phyloP scores from a whole-genome alignment of 2,797 vertebrate genomes.

The Carduelis carduelis region DNA sequence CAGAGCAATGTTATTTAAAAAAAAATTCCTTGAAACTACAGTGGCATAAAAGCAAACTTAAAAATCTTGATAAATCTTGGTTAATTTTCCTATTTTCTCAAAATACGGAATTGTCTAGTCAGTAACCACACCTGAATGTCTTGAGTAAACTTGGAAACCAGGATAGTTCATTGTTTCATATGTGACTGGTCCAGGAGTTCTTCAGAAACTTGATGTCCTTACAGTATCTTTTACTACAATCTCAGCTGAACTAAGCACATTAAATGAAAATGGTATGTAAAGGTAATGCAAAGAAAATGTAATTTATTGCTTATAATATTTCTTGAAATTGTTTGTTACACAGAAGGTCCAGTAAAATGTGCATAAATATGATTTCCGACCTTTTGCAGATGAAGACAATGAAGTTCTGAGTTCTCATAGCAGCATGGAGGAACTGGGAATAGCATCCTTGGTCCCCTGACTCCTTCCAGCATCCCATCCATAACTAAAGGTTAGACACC shows the following conservation, averaged over 20 bases:
- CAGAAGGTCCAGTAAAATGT: background rate
- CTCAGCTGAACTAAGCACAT: background rate
- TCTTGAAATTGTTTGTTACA: background rate
- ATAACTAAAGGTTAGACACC: background rate
- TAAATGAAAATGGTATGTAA: background rate
- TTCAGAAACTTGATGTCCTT: background rate
- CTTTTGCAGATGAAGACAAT: conserved; percentile 2
- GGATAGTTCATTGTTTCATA: background rate
- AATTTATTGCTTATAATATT: background rate
- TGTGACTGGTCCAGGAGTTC: background rate
- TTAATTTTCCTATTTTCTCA: background rate
- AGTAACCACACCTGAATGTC: background rate
- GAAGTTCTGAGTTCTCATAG: background rate
- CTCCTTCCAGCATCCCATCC: background rate
- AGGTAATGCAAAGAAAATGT: background rate
- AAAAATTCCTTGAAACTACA: background rate
- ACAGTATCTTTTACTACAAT: background rate
- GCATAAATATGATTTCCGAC: background rate
- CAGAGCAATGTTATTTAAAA: background rate
- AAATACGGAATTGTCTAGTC: background rate
- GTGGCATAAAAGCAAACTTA: background rate
- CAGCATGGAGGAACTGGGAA: background rate
- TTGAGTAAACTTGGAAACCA: background rate
- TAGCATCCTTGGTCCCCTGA: background rate
- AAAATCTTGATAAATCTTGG: background rate